Conservation (phyloP, 1,140 invertebrate species). For the Eumaeus atala region DNA sequence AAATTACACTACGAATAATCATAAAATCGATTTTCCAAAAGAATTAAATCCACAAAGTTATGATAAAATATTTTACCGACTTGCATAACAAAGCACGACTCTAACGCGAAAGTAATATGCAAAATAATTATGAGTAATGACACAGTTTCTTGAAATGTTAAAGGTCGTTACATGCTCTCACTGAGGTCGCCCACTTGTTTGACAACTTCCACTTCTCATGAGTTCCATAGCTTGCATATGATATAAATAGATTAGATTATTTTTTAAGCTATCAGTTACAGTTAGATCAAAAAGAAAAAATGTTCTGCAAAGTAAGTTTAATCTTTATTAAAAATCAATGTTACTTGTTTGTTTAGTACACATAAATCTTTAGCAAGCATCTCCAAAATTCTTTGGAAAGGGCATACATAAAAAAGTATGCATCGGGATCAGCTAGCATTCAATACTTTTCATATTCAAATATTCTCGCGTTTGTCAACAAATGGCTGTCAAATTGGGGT, state of each 20-base stretch:
- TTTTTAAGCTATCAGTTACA: neutral
- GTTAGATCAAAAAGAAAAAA: slow-evolving; percentile 17
- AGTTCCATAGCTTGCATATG: neutral
- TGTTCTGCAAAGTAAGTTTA: slow-evolving; percentile 33
- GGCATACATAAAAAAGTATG: too few relatives aligned
- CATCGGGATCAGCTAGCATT: too few relatives aligned
- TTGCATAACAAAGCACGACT: neutral
- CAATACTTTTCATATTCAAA: too few relatives aligned
- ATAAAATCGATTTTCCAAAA: neutral
- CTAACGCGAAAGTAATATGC: slow-evolving; percentile 1
- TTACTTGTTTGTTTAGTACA: neutral
- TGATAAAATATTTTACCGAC: neutral
- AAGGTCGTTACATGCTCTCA: slow-evolving; percentile 34
- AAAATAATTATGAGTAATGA: neutral
- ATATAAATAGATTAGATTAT: neutral
- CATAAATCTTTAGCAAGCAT: too few relatives aligned
- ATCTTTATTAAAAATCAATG: neutral
- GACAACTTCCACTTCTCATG: neutral
- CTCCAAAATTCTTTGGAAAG: too few relatives aligned
- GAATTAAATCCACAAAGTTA: neutral
- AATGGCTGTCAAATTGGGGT: too few relatives aligned
- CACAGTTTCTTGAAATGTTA: slow-evolving; percentile 7
- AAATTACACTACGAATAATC: neutral
- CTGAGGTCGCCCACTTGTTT: slow-evolving; percentile 18
- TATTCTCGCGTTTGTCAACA: too few relatives aligned